Percentiles rank a stretch among this genome's conserved stretches.
Evolutionary conservation across 2,113 vertebrate genomes (phyloP).

Genomic region (Catharus fuscescens): DNA sequence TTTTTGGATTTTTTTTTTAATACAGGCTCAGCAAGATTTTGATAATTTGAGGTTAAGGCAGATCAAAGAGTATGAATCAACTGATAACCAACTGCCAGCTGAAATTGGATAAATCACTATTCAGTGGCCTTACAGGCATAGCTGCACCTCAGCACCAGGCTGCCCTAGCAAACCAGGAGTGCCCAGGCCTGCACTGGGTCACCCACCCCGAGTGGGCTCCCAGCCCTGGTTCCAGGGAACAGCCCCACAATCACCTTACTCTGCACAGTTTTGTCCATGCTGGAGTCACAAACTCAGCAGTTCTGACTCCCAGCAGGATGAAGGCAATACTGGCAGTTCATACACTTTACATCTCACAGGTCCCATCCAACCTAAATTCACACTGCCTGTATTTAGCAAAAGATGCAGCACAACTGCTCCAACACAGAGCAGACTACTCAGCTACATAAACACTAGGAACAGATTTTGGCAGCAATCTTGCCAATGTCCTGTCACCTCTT

Average conservation of each 20-base stretch:
- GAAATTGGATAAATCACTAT: neutral
- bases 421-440: neutral
- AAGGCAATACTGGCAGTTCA: neutral
- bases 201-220: neutral
- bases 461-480: neutral
- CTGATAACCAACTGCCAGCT: neutral
- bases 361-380: neutral
- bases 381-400: neutral
- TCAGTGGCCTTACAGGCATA: neutral
- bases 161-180: neutral
- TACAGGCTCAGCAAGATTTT: neutral
- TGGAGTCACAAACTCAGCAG: neutral
- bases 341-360: accelerated
- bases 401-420: neutral
- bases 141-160: neutral
- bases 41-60: neutral
- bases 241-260: neutral
- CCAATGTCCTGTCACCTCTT: neutral
- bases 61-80: neutral
- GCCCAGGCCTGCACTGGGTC: neutral
- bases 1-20: neutral
- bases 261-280: neutral
- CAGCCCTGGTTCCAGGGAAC: neutral
- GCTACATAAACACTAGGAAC: neutral
- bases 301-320: neutral